Conservation (phyloP, 2,888 invertebrate species). For the Adelphocoris suturalis region DNA sequence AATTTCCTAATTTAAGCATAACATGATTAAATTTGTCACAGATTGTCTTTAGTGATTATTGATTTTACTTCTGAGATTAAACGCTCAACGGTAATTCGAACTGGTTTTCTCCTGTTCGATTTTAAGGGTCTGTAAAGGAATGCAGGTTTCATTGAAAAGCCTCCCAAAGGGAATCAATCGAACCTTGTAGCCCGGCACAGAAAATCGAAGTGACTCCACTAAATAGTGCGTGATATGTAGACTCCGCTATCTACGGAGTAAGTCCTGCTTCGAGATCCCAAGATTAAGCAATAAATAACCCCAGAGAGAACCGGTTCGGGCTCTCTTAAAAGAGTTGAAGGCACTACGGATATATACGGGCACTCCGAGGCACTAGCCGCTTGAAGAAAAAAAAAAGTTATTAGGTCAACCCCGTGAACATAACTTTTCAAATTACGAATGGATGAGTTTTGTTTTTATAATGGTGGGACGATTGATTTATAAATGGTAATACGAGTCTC, state of each 20-base stretch:
- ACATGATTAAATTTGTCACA: too few species aligned
- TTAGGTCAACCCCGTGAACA: slow-evolving; percentile 45
- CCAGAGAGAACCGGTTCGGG: slow-evolving; percentile 43
- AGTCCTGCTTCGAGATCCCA: slow-evolving; percentile 57
- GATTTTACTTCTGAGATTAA: too few species aligned
- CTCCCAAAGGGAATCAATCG: slow-evolving; percentile 33
- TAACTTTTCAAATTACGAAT: slow-evolving; percentile 8
- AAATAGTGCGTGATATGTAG: slow-evolving; percentile 57
- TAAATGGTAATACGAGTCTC: not conserved
- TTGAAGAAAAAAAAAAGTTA: slow-evolving; percentile 45
- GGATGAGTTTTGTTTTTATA: slow-evolving; percentile 18
- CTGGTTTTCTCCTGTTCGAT: too few species aligned
- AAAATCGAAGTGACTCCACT: slow-evolving; percentile 29
- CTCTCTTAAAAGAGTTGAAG: slow-evolving; percentile 44
- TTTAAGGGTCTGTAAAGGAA: not conserved
- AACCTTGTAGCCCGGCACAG: not conserved
- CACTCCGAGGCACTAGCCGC: not conserved
- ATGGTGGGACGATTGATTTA: not conserved
- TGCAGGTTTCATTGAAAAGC: not conserved
- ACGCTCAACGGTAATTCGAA: too few species aligned
- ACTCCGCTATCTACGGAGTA: slow-evolving; percentile 53
- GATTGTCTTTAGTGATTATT: too few species aligned
- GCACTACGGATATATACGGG: slow-evolving; percentile 25
- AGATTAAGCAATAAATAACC: slow-evolving; percentile 62
- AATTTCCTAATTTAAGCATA: too few species aligned